Percentiles rank a stretch among this genome's conserved stretches.
phyloP scores from a whole-genome alignment of 2,888 invertebrate species.

The Orthosia gracilis region DNA sequence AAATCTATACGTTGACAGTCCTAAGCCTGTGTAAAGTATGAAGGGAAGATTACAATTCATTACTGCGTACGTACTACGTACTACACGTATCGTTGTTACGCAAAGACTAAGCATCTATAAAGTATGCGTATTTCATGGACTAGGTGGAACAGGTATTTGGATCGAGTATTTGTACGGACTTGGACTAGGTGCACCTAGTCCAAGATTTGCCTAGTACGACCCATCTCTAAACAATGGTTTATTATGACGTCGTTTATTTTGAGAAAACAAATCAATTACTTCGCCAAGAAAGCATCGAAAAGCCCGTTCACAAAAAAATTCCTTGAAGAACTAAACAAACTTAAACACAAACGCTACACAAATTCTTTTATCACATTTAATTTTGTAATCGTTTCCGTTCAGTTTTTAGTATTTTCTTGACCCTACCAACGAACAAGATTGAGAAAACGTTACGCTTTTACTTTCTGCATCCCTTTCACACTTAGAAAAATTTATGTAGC shows the following conservation, averaged over 20 bases:
- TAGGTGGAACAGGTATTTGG: no score
- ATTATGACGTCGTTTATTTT: slow-evolving; percentile 50
- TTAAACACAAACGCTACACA: slow-evolving; percentile 24
- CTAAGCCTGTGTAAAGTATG: no score
- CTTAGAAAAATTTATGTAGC: not conserved
- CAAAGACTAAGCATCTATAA: no score
- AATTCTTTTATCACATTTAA: slow-evolving; percentile 38
- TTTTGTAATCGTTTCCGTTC: slow-evolving; percentile 55
- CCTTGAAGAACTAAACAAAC: slow-evolving; percentile 24
- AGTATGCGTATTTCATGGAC: no score
- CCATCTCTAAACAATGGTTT: slow-evolving; percentile 61
- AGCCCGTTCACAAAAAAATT: slow-evolving; percentile 35
- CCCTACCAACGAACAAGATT: slow-evolving; percentile 41
- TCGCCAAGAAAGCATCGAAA: slow-evolving; percentile 12
- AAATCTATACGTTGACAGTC: no score
- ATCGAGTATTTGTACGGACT: no score
- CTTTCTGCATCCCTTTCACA: slow-evolving; percentile 34
- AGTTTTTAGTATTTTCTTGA: slow-evolving; percentile 36
- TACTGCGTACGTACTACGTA: no score
- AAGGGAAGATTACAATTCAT: no score
- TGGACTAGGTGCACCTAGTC: no score
- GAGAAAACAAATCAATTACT: slow-evolving; percentile 54
- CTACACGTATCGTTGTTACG: no score
- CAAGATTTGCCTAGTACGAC: no score
- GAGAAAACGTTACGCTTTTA: slow-evolving; percentile 41